Base-by-base conservation (phyloP, 2,888 invertebrate genomes). In the Andrena praecox region DNA sequence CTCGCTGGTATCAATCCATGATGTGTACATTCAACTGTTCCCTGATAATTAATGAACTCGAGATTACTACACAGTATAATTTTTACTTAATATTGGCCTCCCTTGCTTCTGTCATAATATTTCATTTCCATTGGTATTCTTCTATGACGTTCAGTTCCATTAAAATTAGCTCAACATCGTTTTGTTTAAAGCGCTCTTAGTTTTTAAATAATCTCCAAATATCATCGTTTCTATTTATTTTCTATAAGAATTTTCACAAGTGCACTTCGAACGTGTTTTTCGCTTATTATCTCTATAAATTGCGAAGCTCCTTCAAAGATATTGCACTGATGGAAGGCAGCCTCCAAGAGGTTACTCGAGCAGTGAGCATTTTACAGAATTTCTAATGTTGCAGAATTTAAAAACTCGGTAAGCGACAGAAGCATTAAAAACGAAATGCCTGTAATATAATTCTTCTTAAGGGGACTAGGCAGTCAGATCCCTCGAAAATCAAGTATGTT, bases 201-300 rank as follows among this genome's bases (percentile, higher is more conserved):
- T 27, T 27, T 4, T n/a, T 16, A n/a, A 3, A 4, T 7, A 48
- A n/a, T 48, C 16, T 64, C 3, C 29, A 31, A 29, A 50, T n/a
- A 16, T 29, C 24, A 20, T 33, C 7, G 16, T 20, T 59, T 59
- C 16, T 29, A 35, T 54, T 54, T 2, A 50, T 33, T 54, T 33
- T 62, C 31, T 35, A 42, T n/a, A 35, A 42, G 59, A 31, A 48
- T 60, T 31, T 59, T 59, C 74, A 33, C 50, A 12, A 67, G 31
- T 16, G 33, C 24, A 10, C 35, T 29, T 73, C 64, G 56, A 68
- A 75, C 50, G 68, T 33, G 33, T 48, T 68, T 70, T 59, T 29
- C n/a, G 16, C n/a, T 5, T 48, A 68, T 50, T 35, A 60, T 68
- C 68, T 60, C 33, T 60, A n/a, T 50, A 75, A 68, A 60, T 33